A percentile compares a stretch with the other conserved stretches of the same genome.
Evolutionary conservation across 2,113 vertebrate species (phyloP).

Genomic region (Limnothrissa miodon): DNA sequence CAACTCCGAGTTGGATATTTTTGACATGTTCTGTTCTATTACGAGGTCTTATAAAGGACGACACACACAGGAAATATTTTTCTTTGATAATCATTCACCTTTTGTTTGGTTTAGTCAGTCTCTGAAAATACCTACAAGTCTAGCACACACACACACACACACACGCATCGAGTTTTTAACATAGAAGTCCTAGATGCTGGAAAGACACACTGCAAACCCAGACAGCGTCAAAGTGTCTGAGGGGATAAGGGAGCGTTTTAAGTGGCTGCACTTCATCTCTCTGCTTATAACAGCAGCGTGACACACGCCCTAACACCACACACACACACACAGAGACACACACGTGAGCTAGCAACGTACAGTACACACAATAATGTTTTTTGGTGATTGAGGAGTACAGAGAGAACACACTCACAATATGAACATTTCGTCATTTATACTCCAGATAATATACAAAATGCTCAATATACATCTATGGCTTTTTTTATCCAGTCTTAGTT

Average conservation of each 20-base stretch:
- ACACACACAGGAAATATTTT: neutral
- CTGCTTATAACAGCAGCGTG: neutral
- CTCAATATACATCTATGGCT: neutral
- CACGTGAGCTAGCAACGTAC: neutral
- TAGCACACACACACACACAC: neutral
- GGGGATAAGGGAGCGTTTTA: slow-evolving; percentile 1
- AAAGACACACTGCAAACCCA: neutral
- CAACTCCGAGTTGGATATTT: neutral
- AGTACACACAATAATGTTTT: neutral
- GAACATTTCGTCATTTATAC: neutral
- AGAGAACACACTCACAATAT: neutral
- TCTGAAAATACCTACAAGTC: neutral
- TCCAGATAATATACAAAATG: neutral
- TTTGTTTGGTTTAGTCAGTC: neutral
- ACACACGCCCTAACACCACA: neutral
- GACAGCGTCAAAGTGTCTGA: slow-evolving; percentile 10
- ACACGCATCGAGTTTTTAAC: neutral
- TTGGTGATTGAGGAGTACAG: neutral
- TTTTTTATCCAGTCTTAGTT: neutral
- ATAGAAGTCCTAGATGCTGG: neutral
- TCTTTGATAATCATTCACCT: neutral
- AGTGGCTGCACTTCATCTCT: neutral
- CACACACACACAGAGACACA: too few species aligned
- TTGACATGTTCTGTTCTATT: neutral
- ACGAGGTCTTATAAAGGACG: neutral